Conservation (phyloP, 2,113 vertebrate genomes). For the Catharus fuscescens region DNA sequence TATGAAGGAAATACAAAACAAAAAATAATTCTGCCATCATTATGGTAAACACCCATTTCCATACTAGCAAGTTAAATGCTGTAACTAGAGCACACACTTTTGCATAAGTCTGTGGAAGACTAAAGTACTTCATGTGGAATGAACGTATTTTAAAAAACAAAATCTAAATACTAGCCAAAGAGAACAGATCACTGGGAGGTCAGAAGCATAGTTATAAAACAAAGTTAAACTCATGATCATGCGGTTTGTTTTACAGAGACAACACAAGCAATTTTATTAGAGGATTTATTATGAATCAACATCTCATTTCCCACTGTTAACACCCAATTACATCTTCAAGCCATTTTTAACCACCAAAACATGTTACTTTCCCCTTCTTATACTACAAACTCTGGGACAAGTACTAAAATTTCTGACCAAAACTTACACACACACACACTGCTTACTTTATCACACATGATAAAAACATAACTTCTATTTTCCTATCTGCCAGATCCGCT, state of each 20-base stretch:
- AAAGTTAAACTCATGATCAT: background rate
- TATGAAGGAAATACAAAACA: background rate
- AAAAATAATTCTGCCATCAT: background rate
- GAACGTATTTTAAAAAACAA: background rate
- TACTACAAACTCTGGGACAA: background rate
- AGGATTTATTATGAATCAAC: background rate
- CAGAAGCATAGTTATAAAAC: background rate
- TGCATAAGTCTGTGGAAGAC: background rate
- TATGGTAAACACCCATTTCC: background rate
- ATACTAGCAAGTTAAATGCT: background rate
- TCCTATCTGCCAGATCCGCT: background rate
- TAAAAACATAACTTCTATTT: background rate
- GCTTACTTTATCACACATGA: background rate
- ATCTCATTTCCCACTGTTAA: background rate
- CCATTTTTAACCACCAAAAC: background rate
- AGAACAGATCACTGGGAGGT: background rate
- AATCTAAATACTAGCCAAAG: background rate
- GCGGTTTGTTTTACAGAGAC: background rate
- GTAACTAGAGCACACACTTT: background rate
- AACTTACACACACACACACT: fast-evolving
- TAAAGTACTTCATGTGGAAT: background rate
- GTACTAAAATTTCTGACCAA: background rate
- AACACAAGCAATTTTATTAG: background rate
- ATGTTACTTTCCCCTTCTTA: background rate
- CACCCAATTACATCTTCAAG: background rate